Conservation (phyloP, 64 coral and sea anemone species). For the Pocillopora damicornis region DNA sequence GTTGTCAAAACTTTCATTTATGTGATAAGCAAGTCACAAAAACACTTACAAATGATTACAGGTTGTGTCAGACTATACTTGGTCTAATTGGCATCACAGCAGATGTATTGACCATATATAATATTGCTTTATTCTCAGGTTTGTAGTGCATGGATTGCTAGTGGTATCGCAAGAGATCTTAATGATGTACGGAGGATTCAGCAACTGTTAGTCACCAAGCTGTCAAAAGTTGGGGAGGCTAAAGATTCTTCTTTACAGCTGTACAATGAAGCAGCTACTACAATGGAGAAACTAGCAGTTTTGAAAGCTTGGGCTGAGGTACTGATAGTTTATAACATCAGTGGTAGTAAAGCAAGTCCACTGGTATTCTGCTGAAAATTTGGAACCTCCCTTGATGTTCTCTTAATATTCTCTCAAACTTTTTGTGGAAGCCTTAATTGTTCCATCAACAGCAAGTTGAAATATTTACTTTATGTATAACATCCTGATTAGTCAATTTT, state of each 20-base stretch:
- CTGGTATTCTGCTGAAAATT: too few species aligned
- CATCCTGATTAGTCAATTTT: too few species aligned
- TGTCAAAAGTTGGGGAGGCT: slow-evolving; percentile 87
- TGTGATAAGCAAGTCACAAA: too few species aligned
- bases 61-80: background rate
- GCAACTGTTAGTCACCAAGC: slow-evolving; percentile 90
- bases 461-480: too few species aligned
- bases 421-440: too few species aligned
- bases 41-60: too few species aligned
- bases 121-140: slow-evolving; percentile 42
- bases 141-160: slow-evolving; percentile 98
- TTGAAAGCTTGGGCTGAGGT: slow-evolving; percentile 95
- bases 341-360: too few species aligned
- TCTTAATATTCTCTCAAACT: too few species aligned
- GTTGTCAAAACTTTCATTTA: too few species aligned
- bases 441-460: too few species aligned
- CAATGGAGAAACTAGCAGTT: slow-evolving; percentile 97
- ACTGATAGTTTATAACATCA: background rate
- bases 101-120: background rate
- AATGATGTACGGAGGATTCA: slow-evolving; percentile 97
- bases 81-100: background rate
- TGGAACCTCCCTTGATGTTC: too few species aligned
- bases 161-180: slow-evolving; percentile 91
- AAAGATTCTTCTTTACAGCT: slow-evolving; percentile 91
- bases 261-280: slow-evolving; percentile 96